These are phyloP conservation scores for Amblyopsis hoosieri DNA, from an alignment of 2,797 vertebrate genomes.

Conservation along the genomic window DNA sequence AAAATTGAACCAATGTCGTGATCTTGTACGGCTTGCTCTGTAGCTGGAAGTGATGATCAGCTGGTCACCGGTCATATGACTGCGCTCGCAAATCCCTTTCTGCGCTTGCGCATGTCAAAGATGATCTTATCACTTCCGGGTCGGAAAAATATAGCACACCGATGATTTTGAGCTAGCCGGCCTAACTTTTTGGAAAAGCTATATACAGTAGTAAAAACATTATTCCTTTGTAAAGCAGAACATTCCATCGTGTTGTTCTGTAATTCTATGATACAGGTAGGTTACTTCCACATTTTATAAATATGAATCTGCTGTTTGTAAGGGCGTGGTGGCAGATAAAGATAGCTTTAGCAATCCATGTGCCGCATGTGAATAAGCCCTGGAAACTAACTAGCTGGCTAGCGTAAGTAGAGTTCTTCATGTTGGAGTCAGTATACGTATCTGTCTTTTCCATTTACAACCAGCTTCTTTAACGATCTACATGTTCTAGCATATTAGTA, in stretches of 20 bases:
- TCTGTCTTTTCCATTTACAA: background rate
- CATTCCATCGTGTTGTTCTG: slow-evolving; percentile 19
- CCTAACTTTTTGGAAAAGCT: background rate
- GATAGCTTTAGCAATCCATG: slow-evolving; percentile 44
- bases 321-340: slow-evolving; percentile 1
- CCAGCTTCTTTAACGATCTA: too few relatives aligned
- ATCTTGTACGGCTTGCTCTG: slow-evolving; percentile 42
- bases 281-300: slow-evolving; percentile 4
- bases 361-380: slow-evolving; percentile 62
- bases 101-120: slow-evolving; percentile 39
- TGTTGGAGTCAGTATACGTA: background rate
- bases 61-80: slow-evolving; percentile 74
- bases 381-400: slow-evolving; percentile 22
- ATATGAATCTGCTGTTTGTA: background rate
- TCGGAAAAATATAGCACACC: slow-evolving; percentile 55
- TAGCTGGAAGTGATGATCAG: slow-evolving; percentile 54
- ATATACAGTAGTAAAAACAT: background rate
- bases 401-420: slow-evolving; percentile 9
- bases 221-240: slow-evolving; percentile 4
- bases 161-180: slow-evolving; percentile 61
- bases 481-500: too few relatives aligned
- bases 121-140: slow-evolving; percentile 65
- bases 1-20: slow-evolving; percentile 47
- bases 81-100: background rate
- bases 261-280: slow-evolving; percentile 71